Evolutionary conservation across 2,797 vertebrate genomes (phyloP).

Genomic region (Sebastes trivittatus): DNA sequence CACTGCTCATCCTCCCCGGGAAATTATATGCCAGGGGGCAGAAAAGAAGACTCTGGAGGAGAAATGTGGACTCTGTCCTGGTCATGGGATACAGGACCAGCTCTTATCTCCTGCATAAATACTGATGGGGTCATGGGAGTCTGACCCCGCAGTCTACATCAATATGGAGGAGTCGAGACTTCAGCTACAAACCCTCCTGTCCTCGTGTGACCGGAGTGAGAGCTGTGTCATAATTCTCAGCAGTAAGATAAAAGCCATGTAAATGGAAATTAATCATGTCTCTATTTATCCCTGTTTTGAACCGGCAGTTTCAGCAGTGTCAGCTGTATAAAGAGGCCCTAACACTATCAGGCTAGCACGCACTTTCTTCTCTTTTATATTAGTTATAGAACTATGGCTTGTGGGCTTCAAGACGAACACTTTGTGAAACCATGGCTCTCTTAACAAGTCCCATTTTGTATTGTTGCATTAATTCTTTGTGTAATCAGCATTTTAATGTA

Average conservation of each 20-base stretch:
- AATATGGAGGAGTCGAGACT: background rate
- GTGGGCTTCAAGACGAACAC: background rate
- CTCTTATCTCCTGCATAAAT: background rate
- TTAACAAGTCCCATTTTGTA: background rate
- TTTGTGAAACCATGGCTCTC: background rate
- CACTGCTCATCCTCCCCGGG: background rate
- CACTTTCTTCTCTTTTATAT: background rate
- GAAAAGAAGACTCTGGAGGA: background rate
- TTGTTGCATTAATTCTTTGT: background rate
- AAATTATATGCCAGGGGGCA: background rate
- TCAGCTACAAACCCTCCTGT: background rate
- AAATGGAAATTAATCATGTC: slow-evolving; percentile 7
- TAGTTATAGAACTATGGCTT: background rate
- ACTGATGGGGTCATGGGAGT: background rate
- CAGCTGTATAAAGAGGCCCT: background rate
- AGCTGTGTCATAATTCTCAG: background rate
- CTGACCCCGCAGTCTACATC: background rate
- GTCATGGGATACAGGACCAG: background rate
- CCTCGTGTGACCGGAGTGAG: background rate
- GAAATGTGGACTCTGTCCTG: background rate
- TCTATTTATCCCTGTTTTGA: background rate
- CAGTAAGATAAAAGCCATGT: slow-evolving; percentile 4
- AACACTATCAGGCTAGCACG: background rate
- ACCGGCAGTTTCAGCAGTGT: background rate
- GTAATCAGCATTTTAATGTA: background rate